These are phyloP conservation scores for Corythucha ciliata DNA, from an alignment of 2,888 invertebrate genomes.

Conservation along the genomic window DNA sequence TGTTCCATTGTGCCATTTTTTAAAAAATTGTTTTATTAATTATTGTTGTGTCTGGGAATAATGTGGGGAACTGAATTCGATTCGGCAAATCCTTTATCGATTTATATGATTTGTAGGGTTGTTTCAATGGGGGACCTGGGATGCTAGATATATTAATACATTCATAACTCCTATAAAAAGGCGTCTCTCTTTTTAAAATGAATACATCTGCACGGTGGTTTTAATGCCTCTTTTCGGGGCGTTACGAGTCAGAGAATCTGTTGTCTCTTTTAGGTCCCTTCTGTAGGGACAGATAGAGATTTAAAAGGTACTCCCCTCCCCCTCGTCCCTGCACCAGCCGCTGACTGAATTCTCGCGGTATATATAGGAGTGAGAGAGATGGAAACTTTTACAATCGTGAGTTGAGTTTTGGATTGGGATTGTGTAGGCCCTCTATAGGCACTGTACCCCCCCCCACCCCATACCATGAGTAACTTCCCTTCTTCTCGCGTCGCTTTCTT, in stretches of 20 bases:
- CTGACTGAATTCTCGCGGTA: too few relatives aligned
- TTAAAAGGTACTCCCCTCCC: slow-evolving; percentile 17
- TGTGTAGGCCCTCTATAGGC: too few relatives aligned
- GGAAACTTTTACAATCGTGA: too few relatives aligned
- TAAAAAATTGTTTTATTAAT: not conserved
- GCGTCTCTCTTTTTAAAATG: slow-evolving; percentile 13
- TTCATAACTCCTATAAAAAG: too few relatives aligned
- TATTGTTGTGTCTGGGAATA: not conserved
- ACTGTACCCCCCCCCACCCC: too few relatives aligned
- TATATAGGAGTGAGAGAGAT: not conserved
- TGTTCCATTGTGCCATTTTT: not conserved
- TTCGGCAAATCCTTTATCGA: slow-evolving; percentile 15
- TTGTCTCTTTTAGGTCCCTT: not conserved
- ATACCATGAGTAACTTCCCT: too few relatives aligned
- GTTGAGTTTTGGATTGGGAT: too few relatives aligned
- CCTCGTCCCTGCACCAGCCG: too few relatives aligned
- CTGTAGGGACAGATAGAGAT: slow-evolving; percentile 13
- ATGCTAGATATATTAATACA: too few relatives aligned
- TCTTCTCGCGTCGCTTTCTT: too few relatives aligned
- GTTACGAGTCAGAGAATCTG: not conserved
- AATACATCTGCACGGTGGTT: slow-evolving; percentile 18
- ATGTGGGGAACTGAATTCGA: slow-evolving; percentile 4
- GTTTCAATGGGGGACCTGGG: too few relatives aligned
- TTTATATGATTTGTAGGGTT: slow-evolving; percentile 12
- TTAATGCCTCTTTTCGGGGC: not conserved